Conservation (phyloP, 2,113 vertebrate species). For the Megalops atlanticus region DNA sequence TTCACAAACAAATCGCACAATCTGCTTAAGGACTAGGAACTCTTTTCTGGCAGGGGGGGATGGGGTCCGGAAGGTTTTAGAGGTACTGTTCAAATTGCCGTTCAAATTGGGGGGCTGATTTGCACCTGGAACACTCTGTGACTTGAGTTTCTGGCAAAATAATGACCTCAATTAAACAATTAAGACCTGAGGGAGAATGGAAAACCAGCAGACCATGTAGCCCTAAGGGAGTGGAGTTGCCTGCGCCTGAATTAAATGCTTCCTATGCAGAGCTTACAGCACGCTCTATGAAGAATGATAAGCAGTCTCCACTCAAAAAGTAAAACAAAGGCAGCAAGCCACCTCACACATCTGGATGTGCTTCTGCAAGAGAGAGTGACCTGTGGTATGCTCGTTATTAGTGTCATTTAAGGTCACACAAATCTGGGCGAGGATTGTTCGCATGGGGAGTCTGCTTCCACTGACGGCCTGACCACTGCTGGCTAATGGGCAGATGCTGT, state of each 20-base stretch:
- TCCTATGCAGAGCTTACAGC: neutral
- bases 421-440: neutral
- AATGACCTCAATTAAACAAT: neutral
- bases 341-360: neutral
- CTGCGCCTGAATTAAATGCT: neutral
- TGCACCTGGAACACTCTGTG: neutral
- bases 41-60: too few species aligned
- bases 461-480: neutral
- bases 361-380: neutral
- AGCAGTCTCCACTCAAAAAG: neutral
- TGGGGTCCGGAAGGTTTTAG: neutral
- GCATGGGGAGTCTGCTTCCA: neutral
- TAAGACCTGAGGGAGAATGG: neutral
- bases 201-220: neutral
- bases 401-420: neutral
- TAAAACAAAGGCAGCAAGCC: neutral
- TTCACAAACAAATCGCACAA: too few species aligned
- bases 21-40: neutral
- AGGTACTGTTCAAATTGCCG: neutral
- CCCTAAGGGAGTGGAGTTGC: neutral
- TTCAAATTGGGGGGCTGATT: neutral
- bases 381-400: neutral
- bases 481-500: neutral
- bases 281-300: neutral
- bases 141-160: neutral